These are phyloP conservation scores for Leptinotarsa lineolata DNA, from an alignment of 1,140 invertebrate species.

Conservation along the genomic window DNA sequence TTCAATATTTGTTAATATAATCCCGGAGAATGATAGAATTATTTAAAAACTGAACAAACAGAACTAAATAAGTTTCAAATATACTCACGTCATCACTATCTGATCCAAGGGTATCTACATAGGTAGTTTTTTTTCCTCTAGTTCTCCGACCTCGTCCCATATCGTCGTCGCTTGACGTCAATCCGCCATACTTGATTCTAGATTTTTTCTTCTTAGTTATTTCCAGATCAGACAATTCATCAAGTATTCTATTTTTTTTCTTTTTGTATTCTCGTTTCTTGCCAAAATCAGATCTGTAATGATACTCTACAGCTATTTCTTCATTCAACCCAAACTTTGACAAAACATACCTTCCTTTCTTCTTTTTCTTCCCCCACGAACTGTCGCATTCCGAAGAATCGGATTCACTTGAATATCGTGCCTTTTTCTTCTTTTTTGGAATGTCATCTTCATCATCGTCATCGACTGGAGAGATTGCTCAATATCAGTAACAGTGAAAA, in stretches of 20 bases:
- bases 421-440: constrained; percentile 32
- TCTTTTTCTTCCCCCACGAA: constrained; percentile 25
- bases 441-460: constrained; percentile 17
- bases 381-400: constrained; percentile 26
- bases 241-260: constrained; percentile 60
- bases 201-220: constrained; percentile 55
- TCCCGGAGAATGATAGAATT: too few species aligned
- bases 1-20: too few species aligned
- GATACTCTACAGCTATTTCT: not conserved
- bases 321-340: not conserved
- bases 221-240: constrained; percentile 56
- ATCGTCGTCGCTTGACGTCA: constrained; percentile 61
- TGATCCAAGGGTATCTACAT: constrained; percentile 67
- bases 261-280: constrained; percentile 55
- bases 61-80: not conserved
- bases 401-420: constrained; percentile 26
- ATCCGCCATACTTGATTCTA: constrained; percentile 60
- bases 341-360: constrained; percentile 13
- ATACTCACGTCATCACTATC: constrained; percentile 65
- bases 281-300: constrained; percentile 16
- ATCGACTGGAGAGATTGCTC: constrained; percentile 17
- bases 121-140: constrained; percentile 72
- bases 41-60: too few species aligned
- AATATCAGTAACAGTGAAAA: not conserved
- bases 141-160: constrained; percentile 61